Base-by-base conservation (phyloP, 2,888 invertebrate species). In the Drosophila mimetica region DNA sequence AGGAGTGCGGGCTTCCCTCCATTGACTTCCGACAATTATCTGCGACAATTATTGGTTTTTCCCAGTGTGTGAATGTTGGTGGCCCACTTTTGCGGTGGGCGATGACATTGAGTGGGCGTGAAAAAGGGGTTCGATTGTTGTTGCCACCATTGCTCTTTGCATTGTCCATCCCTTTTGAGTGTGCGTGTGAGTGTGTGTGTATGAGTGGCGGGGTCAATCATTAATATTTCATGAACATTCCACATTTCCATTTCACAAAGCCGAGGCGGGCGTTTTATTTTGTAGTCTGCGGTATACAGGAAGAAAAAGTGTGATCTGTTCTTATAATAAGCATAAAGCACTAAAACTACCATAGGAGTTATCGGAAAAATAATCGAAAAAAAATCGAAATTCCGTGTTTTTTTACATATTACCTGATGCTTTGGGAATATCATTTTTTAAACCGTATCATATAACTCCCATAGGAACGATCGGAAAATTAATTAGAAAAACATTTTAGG, bases 141-240 rank as follows among this genome's bases (percentile, higher is more conserved):
- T 58, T 36, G 9, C 25, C 34, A 44, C 42, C 59, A 50, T 79
- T 55, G 64, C 44, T 58, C 76, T 57, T 52, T 47, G 34, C 46
- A 52, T 46, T 65, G 52, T 65, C 67, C 67, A 69, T 57, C 50
- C 42, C 52, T 39, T 48, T 39, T 48, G 47, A 22, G 30, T 42
- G 22, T 41, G 37, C 9, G 41, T 32, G 42, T 4, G 55, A 28
- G 42, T 18, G 52, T 41, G 25, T 32, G 42, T 4, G 55, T 34
- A 37, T 18, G 52, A 34, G 25, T 69, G 46, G 30, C 25, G 44
- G 72, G 78, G 79, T 74, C 75, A 86, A 79, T 89, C 87, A 88
- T 90, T 87, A 90, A 90, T 90, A 89, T 89, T 90, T 90, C 84
- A 90, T 89, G 85, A 82, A 74, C 88, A 83, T 75, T 81, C 74